Evolutionary conservation across 1,140 invertebrate species (phyloP), one percentile per base, ranked within the genome.

Genomic region (Cotesia typhae): DNA sequence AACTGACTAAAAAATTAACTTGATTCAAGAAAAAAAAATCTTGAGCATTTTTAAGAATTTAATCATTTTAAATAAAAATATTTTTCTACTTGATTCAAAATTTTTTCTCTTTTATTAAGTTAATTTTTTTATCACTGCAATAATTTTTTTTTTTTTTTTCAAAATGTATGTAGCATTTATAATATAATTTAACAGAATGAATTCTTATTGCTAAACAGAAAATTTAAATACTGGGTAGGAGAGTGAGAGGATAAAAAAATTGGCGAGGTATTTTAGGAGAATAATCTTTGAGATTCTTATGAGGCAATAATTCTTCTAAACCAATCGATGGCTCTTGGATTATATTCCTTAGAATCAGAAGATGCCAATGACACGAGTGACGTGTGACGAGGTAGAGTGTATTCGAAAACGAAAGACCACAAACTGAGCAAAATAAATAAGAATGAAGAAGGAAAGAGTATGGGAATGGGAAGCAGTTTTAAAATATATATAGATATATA

Each of bases 391-490:
- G 41, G 41, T 47, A 7, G 41, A 9, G 6, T 47, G 41, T 47
- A 47, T 47, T 47, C 41, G 41, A 47, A 47, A 47, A 47, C 41
- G 6, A 47, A 47, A 47, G 10, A 65, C 71, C 64, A 72, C 67
- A 63, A 65, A 67, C 64, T 59, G 35, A 41, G 57, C 38, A 67
- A 72, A 70, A 60, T 35, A 60, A 51, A 70, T 20, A 20, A 51
- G 38, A 35, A 60, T 37, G 37, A 57, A 68, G 53, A 57, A 36
- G 69, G 38, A 68, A 67, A 64, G 65, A 77, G 73, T 80, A 80
- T 80, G 78, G 79, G 75, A 78, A 80, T 78, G 6, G 6, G 35
- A 53, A 53, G 66, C 53, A 52, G 51, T 66, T 51, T 28, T 28
- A 28, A 28, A 28, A 28, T 17, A 17, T 17, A 17, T 28, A 59